These are phyloP conservation scores for Apteryx owenii DNA, from an alignment of 2,113 vertebrate genomes.

Conservation along the genomic window DNA sequence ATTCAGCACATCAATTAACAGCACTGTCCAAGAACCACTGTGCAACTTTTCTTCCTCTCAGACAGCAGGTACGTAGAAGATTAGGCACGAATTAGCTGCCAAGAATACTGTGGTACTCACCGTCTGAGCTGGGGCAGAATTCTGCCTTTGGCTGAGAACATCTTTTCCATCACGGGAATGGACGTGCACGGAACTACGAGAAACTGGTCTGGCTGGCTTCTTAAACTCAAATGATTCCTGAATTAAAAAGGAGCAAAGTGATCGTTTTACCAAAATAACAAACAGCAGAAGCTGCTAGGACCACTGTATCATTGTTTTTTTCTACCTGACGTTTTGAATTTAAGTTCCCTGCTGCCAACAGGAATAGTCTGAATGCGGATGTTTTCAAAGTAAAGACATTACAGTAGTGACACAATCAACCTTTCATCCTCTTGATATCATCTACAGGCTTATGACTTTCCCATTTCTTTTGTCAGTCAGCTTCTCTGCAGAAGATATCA, in stretches of 20 bases:
- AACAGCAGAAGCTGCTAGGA: background rate
- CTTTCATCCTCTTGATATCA: background rate
- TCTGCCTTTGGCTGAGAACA: slow-evolving; percentile 79
- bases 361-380: background rate
- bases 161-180: slow-evolving; percentile 74
- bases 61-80: accelerated
- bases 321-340: background rate
- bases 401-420: background rate
- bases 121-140: slow-evolving; percentile 83
- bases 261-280: background rate
- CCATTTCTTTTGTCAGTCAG: background rate
- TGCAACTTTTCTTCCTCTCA: background rate
- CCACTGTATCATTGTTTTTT: accelerated
- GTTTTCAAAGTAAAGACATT: background rate
- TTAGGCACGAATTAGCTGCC: background rate
- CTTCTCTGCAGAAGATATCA: background rate
- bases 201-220: slow-evolving; percentile 87
- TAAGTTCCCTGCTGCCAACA: background rate
- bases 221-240: slow-evolving; percentile 96
- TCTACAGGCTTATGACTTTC: background rate
- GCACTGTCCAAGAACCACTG: accelerated
- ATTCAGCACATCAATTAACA: background rate
- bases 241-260: background rate
- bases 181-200: slow-evolving; percentile 74
- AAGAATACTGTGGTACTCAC: slow-evolving; percentile 38